A percentile compares a stretch with the other conserved stretches of the same genome.
phyloP scores from a whole-genome alignment of 2,113 vertebrate species.

The Eubucco bourcierii region DNA sequence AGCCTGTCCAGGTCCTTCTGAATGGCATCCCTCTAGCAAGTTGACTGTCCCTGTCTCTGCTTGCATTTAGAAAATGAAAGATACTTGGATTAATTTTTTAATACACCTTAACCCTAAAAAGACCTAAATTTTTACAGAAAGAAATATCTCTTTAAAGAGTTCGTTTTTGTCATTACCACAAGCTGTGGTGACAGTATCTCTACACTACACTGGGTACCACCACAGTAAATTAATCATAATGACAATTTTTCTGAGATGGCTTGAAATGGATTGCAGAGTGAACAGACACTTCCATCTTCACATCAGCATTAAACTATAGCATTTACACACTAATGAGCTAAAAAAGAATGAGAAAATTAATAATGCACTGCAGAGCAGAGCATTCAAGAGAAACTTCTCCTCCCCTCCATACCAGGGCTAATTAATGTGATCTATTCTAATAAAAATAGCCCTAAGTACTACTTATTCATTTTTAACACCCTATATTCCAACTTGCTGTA shows the following conservation, averaged over 20 bases:
- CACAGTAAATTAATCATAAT: neutral
- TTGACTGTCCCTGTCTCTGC: neutral
- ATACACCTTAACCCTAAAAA: neutral
- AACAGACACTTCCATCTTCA: neutral
- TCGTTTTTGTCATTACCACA: neutral
- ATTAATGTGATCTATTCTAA: conserved; percentile 49
- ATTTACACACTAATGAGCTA: conserved; percentile 56
- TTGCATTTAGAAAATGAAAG: neutral
- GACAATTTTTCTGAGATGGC: neutral
- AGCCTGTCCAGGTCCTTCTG: no score
- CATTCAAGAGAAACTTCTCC: conserved; percentile 29
- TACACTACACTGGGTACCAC: neutral
- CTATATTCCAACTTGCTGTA: neutral
- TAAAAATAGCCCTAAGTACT: conserved; percentile 30
- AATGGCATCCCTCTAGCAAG: no score
- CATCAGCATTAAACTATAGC: neutral
- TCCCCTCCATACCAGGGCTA: neutral
- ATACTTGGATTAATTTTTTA: neutral
- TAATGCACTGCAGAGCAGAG: conserved; percentile 3
- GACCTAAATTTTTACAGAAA: neutral
- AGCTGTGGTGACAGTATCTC: neutral
- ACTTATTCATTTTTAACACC: conserved; percentile 42
- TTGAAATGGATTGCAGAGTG: neutral
- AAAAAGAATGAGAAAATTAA: conserved; percentile 45
- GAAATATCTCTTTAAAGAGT: neutral